Conservation (phyloP, 2,888 invertebrate species). For the Ochropleura leucogaster region DNA sequence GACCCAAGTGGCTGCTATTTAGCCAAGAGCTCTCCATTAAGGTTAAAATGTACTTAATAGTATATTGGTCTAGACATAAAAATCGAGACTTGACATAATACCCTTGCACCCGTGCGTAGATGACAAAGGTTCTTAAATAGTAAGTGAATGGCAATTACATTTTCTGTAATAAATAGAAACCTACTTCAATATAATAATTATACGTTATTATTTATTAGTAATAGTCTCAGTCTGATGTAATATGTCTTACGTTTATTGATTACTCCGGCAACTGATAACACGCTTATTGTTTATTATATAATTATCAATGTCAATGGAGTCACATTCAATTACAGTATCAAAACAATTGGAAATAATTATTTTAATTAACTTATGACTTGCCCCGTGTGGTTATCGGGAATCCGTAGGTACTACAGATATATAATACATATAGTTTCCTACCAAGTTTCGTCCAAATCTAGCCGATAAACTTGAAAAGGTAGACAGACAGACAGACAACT, state of each 20-base stretch:
- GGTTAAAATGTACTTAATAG: too few species aligned
- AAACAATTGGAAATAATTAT: neutral
- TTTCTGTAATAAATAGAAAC: conserved; percentile 5
- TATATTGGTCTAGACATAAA: too few species aligned
- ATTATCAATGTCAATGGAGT: conserved; percentile 8
- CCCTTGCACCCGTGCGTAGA: neutral
- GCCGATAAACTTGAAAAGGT: neutral
- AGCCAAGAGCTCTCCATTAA: too few species aligned
- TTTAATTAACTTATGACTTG: neutral
- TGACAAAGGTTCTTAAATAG: neutral
- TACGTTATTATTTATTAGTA: neutral
- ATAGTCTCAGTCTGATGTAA: neutral
- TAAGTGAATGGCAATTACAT: neutral
- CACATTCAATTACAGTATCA: neutral
- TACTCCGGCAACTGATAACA: neutral
- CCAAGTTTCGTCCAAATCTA: neutral
- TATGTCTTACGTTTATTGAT: conserved; percentile 1
- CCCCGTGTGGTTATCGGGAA: neutral
- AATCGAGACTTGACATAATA: too few species aligned
- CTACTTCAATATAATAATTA: conserved; percentile 9
- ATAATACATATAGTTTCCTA: neutral
- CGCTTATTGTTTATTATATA: conserved; percentile 1
- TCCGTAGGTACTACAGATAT: neutral
- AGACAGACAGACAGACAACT: neutral
- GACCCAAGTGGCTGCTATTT: too few species aligned